These are phyloP conservation scores for Crossaster papposus DNA, from an alignment of 53 echinoderm and acorn worm genomes.

Conservation along the genomic window DNA sequence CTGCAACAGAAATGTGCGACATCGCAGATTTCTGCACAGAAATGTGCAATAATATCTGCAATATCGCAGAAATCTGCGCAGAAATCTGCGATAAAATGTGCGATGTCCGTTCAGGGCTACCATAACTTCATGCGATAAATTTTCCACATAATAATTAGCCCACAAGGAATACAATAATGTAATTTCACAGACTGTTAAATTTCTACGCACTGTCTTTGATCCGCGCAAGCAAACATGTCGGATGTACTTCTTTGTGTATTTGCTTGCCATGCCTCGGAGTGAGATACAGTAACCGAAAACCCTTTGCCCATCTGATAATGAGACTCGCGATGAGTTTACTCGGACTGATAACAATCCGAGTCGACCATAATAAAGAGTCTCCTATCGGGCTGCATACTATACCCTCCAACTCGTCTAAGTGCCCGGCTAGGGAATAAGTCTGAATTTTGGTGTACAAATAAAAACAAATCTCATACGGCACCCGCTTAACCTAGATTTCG, in stretches of 20 bases:
- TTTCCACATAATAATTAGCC: no score
- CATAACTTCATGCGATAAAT: no score
- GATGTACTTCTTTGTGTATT: background rate
- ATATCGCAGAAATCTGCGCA: no score
- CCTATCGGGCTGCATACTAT: background rate
- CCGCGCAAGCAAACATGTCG: background rate
- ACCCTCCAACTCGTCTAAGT: constrained; percentile 2
- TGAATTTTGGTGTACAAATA: no score
- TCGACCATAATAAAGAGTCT: background rate
- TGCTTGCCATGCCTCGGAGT: background rate
- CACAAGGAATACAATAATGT: no score
- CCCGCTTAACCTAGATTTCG: constrained; percentile 44
- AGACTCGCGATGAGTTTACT: background rate
- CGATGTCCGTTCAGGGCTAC: no score
- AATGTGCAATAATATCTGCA: no score
- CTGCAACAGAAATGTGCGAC: no score
- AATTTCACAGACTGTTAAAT: no score
- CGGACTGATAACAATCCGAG: background rate
- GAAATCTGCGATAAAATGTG: no score
- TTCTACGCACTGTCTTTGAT: no score
- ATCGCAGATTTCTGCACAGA: no score
- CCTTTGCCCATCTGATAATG: background rate
- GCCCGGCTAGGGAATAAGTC: background rate
- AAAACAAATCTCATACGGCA: background rate
- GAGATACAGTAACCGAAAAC: background rate